These are phyloP conservation scores for Lepisosteus oculatus DNA, from an alignment of 2,113 vertebrate genomes.

Conservation along the genomic window DNA sequence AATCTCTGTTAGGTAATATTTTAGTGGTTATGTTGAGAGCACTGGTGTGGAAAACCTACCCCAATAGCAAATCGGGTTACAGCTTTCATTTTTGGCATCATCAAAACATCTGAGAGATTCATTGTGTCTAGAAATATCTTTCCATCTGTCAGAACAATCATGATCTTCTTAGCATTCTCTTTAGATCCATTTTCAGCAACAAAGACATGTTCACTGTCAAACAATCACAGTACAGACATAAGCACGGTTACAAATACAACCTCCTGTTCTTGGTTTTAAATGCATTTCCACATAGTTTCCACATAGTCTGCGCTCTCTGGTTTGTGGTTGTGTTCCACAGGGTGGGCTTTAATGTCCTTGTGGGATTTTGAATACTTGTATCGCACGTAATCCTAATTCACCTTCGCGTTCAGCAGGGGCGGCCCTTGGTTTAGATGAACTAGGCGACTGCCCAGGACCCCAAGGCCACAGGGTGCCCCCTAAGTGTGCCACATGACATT, in stretches of 20 bases:
- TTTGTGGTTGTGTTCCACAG: background rate
- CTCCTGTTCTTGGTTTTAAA: too few relatives aligned
- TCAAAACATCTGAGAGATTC: constrained; percentile 52
- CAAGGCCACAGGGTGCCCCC: too few relatives aligned
- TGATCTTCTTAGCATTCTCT: constrained; percentile 58
- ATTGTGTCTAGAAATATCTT: constrained; percentile 52
- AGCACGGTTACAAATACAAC: background rate
- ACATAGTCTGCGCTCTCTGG: background rate
- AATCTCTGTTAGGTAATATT: too few relatives aligned
- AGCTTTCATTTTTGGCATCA: constrained; percentile 49
- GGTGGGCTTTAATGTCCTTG: too few relatives aligned
- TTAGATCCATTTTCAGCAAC: constrained; percentile 56
- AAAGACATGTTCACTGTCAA: constrained; percentile 63
- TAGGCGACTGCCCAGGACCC: too few relatives aligned
- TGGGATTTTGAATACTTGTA: too few relatives aligned
- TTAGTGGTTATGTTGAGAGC: too few relatives aligned
- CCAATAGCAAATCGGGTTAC: constrained; percentile 67
- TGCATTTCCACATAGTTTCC: background rate
- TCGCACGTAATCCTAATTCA: too few relatives aligned
- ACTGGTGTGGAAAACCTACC: constrained; percentile 41
- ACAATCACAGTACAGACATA: background rate
- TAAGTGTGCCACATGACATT: too few relatives aligned
- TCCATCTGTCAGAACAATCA: constrained; percentile 74
- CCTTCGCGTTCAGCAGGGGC: too few relatives aligned
- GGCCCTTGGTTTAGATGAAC: too few relatives aligned